Conservation (phyloP, 2,888 invertebrate species). For the Sarcophaga caerulescens region DNA sequence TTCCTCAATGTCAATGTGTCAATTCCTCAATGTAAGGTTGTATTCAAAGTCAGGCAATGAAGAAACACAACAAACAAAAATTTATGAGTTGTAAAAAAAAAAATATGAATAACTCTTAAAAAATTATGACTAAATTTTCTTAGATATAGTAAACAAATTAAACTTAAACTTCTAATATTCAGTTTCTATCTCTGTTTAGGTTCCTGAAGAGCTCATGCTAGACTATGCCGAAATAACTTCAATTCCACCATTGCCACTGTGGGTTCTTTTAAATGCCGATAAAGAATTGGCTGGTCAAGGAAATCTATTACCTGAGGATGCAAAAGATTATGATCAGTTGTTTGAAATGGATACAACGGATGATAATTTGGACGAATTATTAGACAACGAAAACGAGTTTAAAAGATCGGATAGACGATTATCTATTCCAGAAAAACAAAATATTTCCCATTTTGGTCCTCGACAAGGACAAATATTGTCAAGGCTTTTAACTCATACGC, state of each 20-base stretch:
- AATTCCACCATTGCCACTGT: conserved; percentile 98
- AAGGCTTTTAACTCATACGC: conserved; percentile 95
- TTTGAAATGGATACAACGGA: conserved; percentile 92
- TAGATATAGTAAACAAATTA: not conserved
- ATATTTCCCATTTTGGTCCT: conserved; percentile 92
- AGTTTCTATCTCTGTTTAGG: conserved; percentile 75
- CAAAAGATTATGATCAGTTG: conserved; percentile 92
- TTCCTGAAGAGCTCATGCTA: conserved; percentile 92
- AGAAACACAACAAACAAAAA: no score
- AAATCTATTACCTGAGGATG: conserved; percentile 71
- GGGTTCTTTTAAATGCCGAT: conserved; percentile 97
- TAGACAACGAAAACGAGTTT: conserved; percentile 88
- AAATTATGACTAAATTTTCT: no score
- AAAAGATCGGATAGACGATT: conserved; percentile 84
- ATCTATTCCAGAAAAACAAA: conserved; percentile 88
- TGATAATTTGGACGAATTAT: conserved; percentile 90
- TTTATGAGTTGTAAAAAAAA: no score
- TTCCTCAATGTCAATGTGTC: no score
- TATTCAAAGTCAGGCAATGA: no score
- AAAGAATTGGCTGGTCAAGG: conserved; percentile 85
- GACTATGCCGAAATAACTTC: conserved; percentile 98
- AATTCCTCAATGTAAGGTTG: no score
- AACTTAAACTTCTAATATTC: not conserved
- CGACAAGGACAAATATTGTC: conserved; percentile 93
- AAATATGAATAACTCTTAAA: no score